Percentiles rank a stretch among this genome's conserved stretches.
phyloP scores from a whole-genome alignment of 2,797 vertebrate genomes.

The Brachymystax lenok region DNA sequence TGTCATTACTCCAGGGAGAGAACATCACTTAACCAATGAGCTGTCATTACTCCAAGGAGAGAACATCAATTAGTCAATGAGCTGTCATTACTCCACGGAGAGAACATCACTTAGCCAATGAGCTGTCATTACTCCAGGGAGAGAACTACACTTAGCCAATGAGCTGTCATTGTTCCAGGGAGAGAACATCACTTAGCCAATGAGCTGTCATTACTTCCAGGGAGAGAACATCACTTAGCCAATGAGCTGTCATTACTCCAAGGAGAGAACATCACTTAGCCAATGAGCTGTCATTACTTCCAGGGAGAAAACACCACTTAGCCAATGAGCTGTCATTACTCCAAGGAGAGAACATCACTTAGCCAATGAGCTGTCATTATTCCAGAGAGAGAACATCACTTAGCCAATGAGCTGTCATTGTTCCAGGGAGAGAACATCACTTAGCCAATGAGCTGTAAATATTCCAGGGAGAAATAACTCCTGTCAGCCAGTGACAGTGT shows the following conservation, averaged over 20 bases:
- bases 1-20: too few relatives aligned
- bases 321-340: not conserved
- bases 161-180: too few relatives aligned
- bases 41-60: not conserved
- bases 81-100: constrained; percentile 4
- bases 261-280: not conserved
- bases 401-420: too few relatives aligned
- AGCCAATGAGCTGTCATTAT: not conserved
- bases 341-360: not conserved
- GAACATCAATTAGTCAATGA: not conserved
- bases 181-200: too few relatives aligned
- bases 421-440: constrained; percentile 11
- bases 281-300: not conserved
- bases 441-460: too few relatives aligned
- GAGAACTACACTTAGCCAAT: constrained; percentile 3
- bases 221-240: too few relatives aligned
- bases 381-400: constrained; percentile 9
- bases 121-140: too few relatives aligned
- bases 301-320: constrained; percentile 1
- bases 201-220: too few relatives aligned
- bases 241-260: not conserved
- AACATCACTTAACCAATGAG: too few relatives aligned
- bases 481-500: constrained; percentile 43
- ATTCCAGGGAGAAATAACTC: constrained; percentile 21
- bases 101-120: too few relatives aligned